Evolutionary conservation across 2,888 invertebrate species (phyloP).

Genomic region (Colletes collaris): DNA sequence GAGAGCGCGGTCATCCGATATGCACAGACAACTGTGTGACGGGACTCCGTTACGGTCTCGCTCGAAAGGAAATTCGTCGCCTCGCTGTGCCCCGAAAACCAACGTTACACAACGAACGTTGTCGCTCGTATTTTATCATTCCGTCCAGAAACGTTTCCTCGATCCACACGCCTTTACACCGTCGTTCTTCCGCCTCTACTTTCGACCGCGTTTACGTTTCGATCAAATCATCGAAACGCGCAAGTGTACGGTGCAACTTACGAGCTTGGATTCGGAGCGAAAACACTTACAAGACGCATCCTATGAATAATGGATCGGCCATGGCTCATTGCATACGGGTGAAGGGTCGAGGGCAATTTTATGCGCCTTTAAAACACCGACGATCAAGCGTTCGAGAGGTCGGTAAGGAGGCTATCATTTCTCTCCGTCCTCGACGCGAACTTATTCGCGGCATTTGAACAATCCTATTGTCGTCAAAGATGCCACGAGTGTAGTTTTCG

Average conservation of each 20-base stretch:
- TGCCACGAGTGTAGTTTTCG: too few relatives aligned
- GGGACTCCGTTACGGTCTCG: slow-evolving; percentile 76
- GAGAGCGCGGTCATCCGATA: slow-evolving; percentile 71
- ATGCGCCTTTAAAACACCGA: slow-evolving; percentile 72
- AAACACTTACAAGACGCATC: slow-evolving; percentile 75
- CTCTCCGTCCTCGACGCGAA: too few relatives aligned
- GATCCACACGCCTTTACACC: not conserved
- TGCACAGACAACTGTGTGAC: slow-evolving; percentile 81
- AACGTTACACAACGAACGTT: not conserved
- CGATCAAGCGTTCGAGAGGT: slow-evolving; percentile 27
- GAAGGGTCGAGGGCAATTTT: slow-evolving; percentile 79
- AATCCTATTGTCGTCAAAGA: too few relatives aligned
- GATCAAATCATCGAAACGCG: slow-evolving; percentile 65
- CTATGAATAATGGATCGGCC: slow-evolving; percentile 79
- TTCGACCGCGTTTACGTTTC: slow-evolving; percentile 35
- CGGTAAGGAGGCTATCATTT: too few relatives aligned
- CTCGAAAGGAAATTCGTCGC: slow-evolving; percentile 27
- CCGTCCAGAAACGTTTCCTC: not conserved
- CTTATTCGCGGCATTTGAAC: too few relatives aligned
- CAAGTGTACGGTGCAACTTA: slow-evolving; percentile 74
- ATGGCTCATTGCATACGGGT: slow-evolving; percentile 78
- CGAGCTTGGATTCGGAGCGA: slow-evolving; percentile 76
- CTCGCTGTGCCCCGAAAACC: not conserved
- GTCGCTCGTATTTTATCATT: not conserved
- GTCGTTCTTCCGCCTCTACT: slow-evolving; percentile 17